These are phyloP conservation scores for Garrulus glandarius DNA, from an alignment of 2,797 vertebrate species.

Conservation along the genomic window DNA sequence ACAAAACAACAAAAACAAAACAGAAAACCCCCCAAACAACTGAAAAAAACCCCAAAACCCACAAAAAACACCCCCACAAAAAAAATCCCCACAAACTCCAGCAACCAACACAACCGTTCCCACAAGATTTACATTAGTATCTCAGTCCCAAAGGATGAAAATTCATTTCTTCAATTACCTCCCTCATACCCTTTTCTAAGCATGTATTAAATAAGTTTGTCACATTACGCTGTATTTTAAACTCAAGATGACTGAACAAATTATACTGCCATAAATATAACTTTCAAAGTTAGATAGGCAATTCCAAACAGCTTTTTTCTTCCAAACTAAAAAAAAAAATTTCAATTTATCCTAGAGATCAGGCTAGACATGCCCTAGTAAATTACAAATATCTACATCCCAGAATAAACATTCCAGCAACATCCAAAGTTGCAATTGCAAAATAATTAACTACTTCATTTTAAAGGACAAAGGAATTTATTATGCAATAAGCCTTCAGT, in stretches of 20 bases:
- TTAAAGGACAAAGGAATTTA: not conserved
- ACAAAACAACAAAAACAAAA: not conserved
- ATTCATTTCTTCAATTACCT: not conserved
- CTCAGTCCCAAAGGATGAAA: not conserved
- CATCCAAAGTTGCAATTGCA: not conserved
- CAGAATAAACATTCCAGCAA: not conserved
- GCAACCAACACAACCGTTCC: not conserved
- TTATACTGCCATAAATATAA: constrained; percentile 2
- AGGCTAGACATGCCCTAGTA: not conserved
- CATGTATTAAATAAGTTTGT: not conserved
- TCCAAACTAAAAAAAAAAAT: not conserved
- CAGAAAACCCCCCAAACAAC: accelerated
- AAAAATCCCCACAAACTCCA: not conserved
- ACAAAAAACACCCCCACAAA: not conserved
- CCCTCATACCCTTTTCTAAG: not conserved
- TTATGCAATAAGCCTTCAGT: not conserved
- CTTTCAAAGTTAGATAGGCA: not conserved
- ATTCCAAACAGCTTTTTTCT: not conserved
- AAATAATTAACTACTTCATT: not conserved
- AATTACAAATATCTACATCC: not conserved
- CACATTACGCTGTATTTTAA: not conserved
- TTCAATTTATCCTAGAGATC: not conserved
- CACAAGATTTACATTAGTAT: not conserved
- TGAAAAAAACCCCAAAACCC: not conserved
- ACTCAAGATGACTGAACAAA: constrained; percentile 10